phyloP scores from a whole-genome alignment of 1,140 invertebrate genomes.

The Hormaphis cornu region DNA sequence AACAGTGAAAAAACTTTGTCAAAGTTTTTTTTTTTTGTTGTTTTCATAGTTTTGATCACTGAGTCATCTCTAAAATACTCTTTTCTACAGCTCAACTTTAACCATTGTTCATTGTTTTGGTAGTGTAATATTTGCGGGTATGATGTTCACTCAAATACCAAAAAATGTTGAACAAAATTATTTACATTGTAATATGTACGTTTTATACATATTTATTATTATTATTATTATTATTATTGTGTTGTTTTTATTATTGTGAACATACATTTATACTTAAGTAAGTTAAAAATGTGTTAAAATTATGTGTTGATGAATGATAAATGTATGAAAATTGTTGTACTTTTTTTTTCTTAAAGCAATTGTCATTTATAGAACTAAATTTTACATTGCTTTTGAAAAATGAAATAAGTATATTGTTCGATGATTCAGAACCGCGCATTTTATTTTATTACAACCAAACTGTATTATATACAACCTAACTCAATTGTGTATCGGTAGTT shows the following conservation, averaged over 20 bases:
- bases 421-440: neutral
- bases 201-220: neutral
- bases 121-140: too few relatives aligned
- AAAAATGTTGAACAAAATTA: constrained; percentile 5
- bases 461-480: too few relatives aligned
- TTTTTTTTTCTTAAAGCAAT: neutral
- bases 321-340: constrained; percentile 8
- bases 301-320: constrained; percentile 4
- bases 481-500: too few relatives aligned
- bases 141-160: neutral
- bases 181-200: constrained; percentile 1
- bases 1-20: too few relatives aligned
- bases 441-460: too few relatives aligned
- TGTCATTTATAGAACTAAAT: neutral
- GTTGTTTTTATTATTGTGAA: constrained; percentile 8
- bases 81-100: too few relatives aligned
- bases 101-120: too few relatives aligned
- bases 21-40: too few relatives aligned
- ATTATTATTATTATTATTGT: constrained; percentile 1
- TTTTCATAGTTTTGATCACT: too few relatives aligned
- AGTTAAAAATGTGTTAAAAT: constrained; percentile 8
- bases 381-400: constrained; percentile 1
- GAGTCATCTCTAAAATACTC: too few relatives aligned
- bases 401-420: neutral
- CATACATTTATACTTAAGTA: constrained; percentile 3